Conservation (phyloP, 1,140 invertebrate genomes). For the Eciton burchellii region DNA sequence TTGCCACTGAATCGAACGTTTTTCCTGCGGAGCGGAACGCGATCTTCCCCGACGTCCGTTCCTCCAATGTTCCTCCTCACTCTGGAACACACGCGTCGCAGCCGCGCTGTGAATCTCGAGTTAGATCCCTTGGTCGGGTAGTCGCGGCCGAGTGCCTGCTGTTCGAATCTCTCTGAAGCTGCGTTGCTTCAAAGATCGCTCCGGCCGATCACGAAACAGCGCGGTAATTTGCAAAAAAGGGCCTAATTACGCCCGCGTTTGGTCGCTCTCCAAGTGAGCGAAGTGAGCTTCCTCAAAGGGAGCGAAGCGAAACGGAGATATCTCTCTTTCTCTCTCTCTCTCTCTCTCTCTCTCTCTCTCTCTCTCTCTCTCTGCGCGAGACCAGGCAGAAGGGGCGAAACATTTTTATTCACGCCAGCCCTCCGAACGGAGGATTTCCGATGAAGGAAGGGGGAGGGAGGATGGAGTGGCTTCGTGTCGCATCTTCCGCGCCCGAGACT, state of each 20-base stretch:
- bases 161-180: constrained; percentile 33
- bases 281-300: constrained; percentile 4
- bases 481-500: constrained; percentile 20
- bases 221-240: constrained; percentile 34
- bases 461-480: neutral
- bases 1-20: constrained; percentile 50
- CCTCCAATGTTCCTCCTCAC: constrained; percentile 30
- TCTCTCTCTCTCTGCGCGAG: neutral
- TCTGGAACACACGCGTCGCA: constrained; percentile 47
- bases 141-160: constrained; percentile 24
- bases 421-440: constrained; percentile 1
- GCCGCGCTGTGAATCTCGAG: constrained; percentile 22
- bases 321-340: neutral
- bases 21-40: constrained; percentile 44
- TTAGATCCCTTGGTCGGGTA: constrained; percentile 31
- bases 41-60: constrained; percentile 26
- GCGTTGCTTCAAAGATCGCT: constrained; percentile 4
- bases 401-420: constrained; percentile 4
- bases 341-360: neutral
- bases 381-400: neutral
- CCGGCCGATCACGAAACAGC: neutral
- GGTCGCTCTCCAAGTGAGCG: neutral
- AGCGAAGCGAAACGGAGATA: neutral
- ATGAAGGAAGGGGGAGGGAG: neutral
- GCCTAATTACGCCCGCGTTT: constrained; percentile 41